Evolutionary conservation across 2,888 invertebrate genomes (phyloP).

Genomic region (Lithophane ornitopus): DNA sequence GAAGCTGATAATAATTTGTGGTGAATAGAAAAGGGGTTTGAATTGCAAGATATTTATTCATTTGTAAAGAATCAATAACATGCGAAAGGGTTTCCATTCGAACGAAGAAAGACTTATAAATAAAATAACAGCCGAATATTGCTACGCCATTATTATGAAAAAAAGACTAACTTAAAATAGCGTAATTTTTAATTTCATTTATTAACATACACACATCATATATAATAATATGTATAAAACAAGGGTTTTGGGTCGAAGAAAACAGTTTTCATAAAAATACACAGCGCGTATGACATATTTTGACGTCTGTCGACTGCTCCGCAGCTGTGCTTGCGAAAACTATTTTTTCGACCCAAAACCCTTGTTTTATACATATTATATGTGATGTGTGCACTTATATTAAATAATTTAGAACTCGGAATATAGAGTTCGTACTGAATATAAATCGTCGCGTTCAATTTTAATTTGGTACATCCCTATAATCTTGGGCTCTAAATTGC

Average conservation of each 20-base stretch:
- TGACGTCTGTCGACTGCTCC: too few relatives aligned
- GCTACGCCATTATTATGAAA: conserved; percentile 23
- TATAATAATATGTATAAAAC: too few relatives aligned
- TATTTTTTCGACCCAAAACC: too few relatives aligned
- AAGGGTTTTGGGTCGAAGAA: too few relatives aligned
- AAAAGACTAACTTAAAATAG: conserved; percentile 31
- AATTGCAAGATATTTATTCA: conserved; percentile 41
- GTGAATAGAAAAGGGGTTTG: conserved; percentile 20
- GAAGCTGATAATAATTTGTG: conserved; percentile 50
- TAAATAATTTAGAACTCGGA: conserved; percentile 12
- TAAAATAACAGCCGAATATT: conserved; percentile 40
- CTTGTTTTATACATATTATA: too few relatives aligned
- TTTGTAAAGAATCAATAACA: conserved; percentile 17
- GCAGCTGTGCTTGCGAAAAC: too few relatives aligned
- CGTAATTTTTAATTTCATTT: conserved; percentile 29
- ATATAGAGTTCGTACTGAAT: conserved; percentile 5
- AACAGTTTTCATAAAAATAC: too few relatives aligned
- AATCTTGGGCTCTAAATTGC: conserved; percentile 10
- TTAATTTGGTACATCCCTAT: neutral
- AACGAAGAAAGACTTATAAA: conserved; percentile 37
- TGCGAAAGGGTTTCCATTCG: conserved; percentile 28
- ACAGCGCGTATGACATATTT: too few relatives aligned
- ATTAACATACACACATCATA: too few relatives aligned
- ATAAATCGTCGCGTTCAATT: neutral
- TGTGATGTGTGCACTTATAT: too few relatives aligned